These are phyloP conservation scores for Nephrotoma appendiculata DNA, from an alignment of 2,888 invertebrate species.

Conservation along the genomic window DNA sequence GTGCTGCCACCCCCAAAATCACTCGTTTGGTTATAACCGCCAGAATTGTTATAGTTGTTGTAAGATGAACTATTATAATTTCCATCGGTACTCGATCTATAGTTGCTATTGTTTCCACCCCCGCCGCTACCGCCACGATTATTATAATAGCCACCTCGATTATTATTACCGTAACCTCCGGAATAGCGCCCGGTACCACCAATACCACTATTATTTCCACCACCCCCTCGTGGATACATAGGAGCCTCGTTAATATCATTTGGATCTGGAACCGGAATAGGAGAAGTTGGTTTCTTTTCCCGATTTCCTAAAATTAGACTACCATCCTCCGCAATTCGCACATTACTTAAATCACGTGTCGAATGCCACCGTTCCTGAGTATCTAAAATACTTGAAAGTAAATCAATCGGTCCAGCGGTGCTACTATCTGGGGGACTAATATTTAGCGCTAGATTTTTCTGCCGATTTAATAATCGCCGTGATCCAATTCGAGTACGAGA, in stretches of 20 bases:
- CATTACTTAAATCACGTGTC: constrained; percentile 39
- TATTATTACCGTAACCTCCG: constrained; percentile 31
- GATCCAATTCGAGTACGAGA: constrained; percentile 8
- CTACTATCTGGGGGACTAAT: constrained; percentile 21
- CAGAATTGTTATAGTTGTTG: neutral
- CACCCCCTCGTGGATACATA: constrained; percentile 46
- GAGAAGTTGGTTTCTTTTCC: constrained; percentile 12
- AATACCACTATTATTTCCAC: constrained; percentile 18
- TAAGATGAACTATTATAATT: neutral
- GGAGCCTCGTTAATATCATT: constrained; percentile 37
- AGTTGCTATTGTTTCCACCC: constrained; percentile 20
- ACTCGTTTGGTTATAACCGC: constrained; percentile 2
- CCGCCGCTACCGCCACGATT: constrained; percentile 12
- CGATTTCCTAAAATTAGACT: constrained; percentile 38
- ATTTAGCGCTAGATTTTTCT: constrained; percentile 35
- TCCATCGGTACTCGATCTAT: constrained; percentile 17
- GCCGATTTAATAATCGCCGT: constrained; percentile 24
- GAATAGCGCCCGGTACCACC: constrained; percentile 15
- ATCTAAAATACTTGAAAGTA: constrained; percentile 54
- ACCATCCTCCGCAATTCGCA: constrained; percentile 37
- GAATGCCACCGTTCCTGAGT: constrained; percentile 56
- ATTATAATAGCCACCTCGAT: constrained; percentile 18
- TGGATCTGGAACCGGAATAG: constrained; percentile 2
- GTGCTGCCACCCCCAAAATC: constrained; percentile 9
- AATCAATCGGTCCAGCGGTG: constrained; percentile 35